Conservation (phyloP, 2,113 vertebrate species). For the Brachirus orientalis region DNA sequence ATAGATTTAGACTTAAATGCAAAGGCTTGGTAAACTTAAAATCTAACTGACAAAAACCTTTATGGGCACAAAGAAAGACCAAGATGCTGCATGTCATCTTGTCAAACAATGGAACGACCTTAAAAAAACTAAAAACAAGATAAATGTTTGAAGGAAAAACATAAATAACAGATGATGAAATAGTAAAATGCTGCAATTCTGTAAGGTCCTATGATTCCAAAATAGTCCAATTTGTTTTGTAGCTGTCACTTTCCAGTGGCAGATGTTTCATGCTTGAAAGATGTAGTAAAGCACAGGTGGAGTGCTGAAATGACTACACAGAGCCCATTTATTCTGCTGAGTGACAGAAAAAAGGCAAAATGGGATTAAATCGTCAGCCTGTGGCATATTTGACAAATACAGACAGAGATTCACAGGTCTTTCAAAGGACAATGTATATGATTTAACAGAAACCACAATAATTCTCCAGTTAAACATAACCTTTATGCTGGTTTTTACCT, state of each 20-base stretch:
- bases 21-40: neutral
- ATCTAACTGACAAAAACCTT: neutral
- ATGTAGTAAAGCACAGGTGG: constrained; percentile 46
- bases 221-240: neutral
- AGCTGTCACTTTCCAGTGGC: constrained; percentile 53
- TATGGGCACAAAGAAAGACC: neutral
- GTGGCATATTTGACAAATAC: constrained; percentile 65
- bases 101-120: neutral
- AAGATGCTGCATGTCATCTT: neutral
- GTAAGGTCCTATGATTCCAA: constrained; percentile 6
- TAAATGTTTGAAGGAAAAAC: neutral
- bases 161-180: constrained; percentile 15
- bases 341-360: constrained; percentile 43
- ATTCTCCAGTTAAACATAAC: constrained; percentile 6
- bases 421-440: constrained; percentile 8
- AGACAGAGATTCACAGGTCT: constrained; percentile 25
- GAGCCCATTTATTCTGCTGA: constrained; percentile 55
- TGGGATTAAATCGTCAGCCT: constrained; percentile 51
- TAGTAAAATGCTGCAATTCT: neutral
- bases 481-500: neutral
- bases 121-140: neutral
- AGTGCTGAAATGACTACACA: constrained; percentile 38
- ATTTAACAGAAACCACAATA: constrained; percentile 27
- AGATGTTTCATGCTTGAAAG: constrained; percentile 49
- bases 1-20: constrained; percentile 6